Percentiles rank a stretch among this genome's conserved stretches.
These are phyloP conservation scores for Eilema caniola DNA, from an alignment of 2,888 invertebrate genomes.

Conservation along the genomic window DNA sequence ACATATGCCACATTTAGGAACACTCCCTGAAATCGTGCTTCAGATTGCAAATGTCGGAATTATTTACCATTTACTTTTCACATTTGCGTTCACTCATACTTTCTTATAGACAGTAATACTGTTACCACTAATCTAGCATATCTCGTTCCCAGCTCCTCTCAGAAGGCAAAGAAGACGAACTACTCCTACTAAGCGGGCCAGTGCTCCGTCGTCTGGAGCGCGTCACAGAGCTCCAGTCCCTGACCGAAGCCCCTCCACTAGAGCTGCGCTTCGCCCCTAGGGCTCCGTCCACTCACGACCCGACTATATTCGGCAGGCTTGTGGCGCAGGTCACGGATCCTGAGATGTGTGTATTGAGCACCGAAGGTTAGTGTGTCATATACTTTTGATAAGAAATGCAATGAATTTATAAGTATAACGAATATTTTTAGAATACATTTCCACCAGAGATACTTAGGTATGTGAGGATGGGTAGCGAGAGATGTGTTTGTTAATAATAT, in stretches of 20 bases:
- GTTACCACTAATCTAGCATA: background rate
- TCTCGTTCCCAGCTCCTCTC: conserved; percentile 78
- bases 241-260: conserved; percentile 64
- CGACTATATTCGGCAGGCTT: conserved; percentile 72
- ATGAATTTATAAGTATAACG: too few relatives aligned
- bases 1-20: too few relatives aligned
- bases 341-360: conserved; percentile 85
- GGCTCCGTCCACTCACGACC: conserved; percentile 66
- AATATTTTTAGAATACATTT: too few relatives aligned
- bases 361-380: conserved; percentile 81
- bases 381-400: too few relatives aligned
- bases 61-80: too few relatives aligned
- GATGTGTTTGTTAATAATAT: too few relatives aligned
- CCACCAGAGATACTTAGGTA: too few relatives aligned
- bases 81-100: too few relatives aligned
- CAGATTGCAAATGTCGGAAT: too few relatives aligned
- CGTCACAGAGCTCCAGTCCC: conserved; percentile 84
- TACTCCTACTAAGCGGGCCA: conserved; percentile 89
- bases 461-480: too few relatives aligned
- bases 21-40: too few relatives aligned
- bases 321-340: conserved; percentile 89
- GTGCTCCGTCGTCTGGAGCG: conserved; percentile 89
- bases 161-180: conserved; percentile 90
- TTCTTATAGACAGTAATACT: too few relatives aligned
- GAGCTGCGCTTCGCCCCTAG: conserved; percentile 73